phyloP scores from a whole-genome alignment of 2,797 vertebrate species.

The Scleropages formosus region DNA sequence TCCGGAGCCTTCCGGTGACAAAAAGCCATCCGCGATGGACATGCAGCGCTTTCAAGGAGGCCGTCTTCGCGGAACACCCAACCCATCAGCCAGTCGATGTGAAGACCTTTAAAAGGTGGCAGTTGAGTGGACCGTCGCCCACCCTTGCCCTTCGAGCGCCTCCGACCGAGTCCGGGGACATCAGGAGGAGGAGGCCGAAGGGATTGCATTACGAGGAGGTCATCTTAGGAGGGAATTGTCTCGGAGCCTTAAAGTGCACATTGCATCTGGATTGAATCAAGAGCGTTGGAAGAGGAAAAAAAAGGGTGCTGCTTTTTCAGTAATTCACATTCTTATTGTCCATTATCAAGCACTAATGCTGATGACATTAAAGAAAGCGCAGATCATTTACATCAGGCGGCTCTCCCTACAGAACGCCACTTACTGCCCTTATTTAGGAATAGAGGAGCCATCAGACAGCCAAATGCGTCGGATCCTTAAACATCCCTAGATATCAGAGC shows the following conservation, averaged over 20 bases:
- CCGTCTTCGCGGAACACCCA: no score
- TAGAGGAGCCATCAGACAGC: not conserved
- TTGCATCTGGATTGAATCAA: slow-evolving; percentile 21
- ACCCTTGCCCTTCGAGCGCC: no score
- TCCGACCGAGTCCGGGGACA: not conserved
- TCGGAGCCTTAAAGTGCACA: slow-evolving; percentile 19
- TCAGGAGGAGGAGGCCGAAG: not conserved
- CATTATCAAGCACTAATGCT: slow-evolving; percentile 24
- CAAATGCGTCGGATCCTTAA: not conserved
- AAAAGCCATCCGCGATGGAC: no score
- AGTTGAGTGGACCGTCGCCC: not conserved
- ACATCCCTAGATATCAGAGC: not conserved
- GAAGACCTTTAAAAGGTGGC: not conserved
- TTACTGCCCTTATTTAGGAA: slow-evolving; percentile 26
- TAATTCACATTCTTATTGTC: slow-evolving; percentile 13
- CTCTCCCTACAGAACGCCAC: not conserved
- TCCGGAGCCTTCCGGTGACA: no score
- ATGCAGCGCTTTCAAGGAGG: no score
- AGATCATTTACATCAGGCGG: slow-evolving; percentile 11
- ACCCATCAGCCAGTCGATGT: not conserved
- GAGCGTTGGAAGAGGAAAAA: slow-evolving; percentile 1
- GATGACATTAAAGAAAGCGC: slow-evolving; percentile 25
- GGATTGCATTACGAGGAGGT: slow-evolving; percentile 18
- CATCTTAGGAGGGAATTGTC: slow-evolving; percentile 21
- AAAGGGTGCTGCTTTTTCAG: slow-evolving; percentile 15